Conservation (phyloP, 2,113 vertebrate species). For the Mandrillus leucophaeus region DNA sequence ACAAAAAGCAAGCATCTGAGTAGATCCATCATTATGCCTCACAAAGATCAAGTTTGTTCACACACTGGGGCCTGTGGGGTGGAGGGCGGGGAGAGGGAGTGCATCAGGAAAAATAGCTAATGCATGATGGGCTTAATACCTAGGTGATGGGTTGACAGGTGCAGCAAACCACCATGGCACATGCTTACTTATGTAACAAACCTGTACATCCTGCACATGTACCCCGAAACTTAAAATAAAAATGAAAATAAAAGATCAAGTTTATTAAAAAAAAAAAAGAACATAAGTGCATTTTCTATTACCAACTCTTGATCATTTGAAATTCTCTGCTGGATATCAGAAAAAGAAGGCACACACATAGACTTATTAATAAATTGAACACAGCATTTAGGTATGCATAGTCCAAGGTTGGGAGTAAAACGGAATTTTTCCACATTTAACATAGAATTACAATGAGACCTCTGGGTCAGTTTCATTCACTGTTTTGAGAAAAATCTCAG, state of each 20-base stretch:
- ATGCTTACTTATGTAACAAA: too few species aligned
- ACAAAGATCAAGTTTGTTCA: not conserved
- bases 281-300: not conserved
- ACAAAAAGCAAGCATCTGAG: not conserved
- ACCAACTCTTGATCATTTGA: not conserved
- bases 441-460: constrained; percentile 6
- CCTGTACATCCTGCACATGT: too few species aligned
- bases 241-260: not conserved
- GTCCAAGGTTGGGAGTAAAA: not conserved
- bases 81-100: too few species aligned
- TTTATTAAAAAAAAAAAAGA: not conserved
- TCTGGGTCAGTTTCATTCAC: not conserved
- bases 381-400: not conserved
- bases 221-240: too few species aligned
- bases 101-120: too few species aligned
- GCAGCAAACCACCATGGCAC: too few species aligned
- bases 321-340: not conserved
- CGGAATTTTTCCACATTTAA: not conserved
- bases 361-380: not conserved
- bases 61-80: too few species aligned
- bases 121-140: too few species aligned
- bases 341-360: not conserved
- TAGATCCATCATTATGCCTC: not conserved
- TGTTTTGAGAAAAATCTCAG: not conserved
- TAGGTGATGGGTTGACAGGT: too few species aligned